Evolutionary conservation across 2,888 invertebrate genomes (phyloP).

Genomic region (Heterodera filipjevi): DNA sequence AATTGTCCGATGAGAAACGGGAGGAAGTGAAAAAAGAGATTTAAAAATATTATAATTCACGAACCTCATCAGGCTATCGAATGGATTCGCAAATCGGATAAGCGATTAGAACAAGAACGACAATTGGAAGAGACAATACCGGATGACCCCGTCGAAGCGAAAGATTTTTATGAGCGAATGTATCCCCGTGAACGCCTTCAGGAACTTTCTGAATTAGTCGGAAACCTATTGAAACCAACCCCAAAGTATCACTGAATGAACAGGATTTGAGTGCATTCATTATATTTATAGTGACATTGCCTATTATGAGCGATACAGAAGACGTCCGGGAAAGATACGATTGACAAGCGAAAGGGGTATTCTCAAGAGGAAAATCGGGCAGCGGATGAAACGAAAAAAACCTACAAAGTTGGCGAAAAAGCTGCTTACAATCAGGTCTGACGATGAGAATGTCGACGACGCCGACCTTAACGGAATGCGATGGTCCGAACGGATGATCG

Average conservation of each 20-base stretch:
- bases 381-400: not conserved
- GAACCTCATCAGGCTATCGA: conserved; percentile 16
- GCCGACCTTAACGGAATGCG: not conserved
- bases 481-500: conserved; percentile 31
- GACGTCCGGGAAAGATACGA: conserved; percentile 25
- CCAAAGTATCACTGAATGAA: not conserved
- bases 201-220: conserved; percentile 19
- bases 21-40: conserved; percentile 23
- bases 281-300: conserved; percentile 25
- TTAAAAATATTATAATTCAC: not conserved
- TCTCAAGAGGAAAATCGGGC: not conserved
- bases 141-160: conserved; percentile 24
- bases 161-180: conserved; percentile 30
- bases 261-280: not conserved
- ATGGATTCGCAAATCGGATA: conserved; percentile 32
- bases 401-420: not conserved
- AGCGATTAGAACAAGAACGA: conserved; percentile 20
- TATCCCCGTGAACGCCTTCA: conserved; percentile 17
- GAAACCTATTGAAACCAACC: conserved; percentile 14
- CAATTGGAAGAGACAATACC: conserved; percentile 26
- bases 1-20: conserved; percentile 27
- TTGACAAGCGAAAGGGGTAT: not conserved
- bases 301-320: conserved; percentile 30
- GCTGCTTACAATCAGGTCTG: not conserved
- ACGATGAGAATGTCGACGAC: not conserved